Conservation (phyloP, 2,888 invertebrate species). For the Brachyptera risi region DNA sequence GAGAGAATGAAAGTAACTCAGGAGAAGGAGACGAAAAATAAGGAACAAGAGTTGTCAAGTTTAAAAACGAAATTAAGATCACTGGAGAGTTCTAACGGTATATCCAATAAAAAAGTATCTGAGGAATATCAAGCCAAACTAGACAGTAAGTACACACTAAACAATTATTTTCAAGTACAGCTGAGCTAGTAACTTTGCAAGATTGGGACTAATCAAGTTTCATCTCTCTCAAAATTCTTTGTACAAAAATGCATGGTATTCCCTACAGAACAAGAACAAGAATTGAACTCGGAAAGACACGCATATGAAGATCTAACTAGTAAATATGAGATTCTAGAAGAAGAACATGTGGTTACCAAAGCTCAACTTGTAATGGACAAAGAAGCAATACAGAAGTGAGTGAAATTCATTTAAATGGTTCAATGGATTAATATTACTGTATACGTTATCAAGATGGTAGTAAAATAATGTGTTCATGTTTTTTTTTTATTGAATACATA, state of each 20-base stretch:
- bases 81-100: conserved; percentile 57
- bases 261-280: conserved; percentile 66
- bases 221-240: too few relatives aligned
- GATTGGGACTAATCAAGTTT: neutral
- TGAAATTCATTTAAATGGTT: neutral
- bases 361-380: conserved; percentile 78
- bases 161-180: neutral
- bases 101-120: conserved; percentile 61
- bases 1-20: conserved; percentile 63
- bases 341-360: conserved; percentile 79
- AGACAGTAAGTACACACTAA: conserved; percentile 55
- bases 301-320: conserved; percentile 75
- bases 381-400: conserved; percentile 68
- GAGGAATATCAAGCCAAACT: conserved; percentile 63
- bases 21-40: conserved; percentile 72
- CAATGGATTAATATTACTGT: neutral
- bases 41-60: conserved; percentile 71
- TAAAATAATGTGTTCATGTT: neutral
- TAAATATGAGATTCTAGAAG: conserved; percentile 78
- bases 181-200: neutral
- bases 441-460: neutral
- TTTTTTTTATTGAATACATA: neutral
- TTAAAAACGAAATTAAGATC: conserved; percentile 69
- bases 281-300: conserved; percentile 62
- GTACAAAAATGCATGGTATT: too few relatives aligned